Base-by-base conservation (phyloP, 1,140 invertebrate genomes). In the Coboldia fuscipes region DNA sequence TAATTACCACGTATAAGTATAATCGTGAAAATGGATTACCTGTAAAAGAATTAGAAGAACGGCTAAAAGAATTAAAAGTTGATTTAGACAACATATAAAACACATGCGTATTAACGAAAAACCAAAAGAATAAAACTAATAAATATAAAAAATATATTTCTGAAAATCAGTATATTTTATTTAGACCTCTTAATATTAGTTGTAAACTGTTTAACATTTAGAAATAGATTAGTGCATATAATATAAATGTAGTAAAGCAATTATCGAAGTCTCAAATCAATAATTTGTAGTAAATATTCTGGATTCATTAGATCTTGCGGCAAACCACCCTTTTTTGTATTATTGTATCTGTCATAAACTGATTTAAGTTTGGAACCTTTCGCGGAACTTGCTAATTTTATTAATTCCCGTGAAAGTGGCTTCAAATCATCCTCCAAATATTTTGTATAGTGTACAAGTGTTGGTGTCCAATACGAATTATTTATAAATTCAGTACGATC, bases 361-460 rank as follows among this genome's bases (percentile, higher is more conserved):
- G 68, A 62, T 39, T 68, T 64, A 38, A 64, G 63, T 40, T 68
- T 71, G 18, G 62, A 62, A 15, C 60, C 62, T 2, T 68, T 61
- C 7, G 64, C 61, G 38, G 63, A 64, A 0, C 58, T 42, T 10
- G 71, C 61, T 33, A 73, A 56, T 14, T 47, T 51, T 0, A 71
- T 69, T 22, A 73, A 57, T 42, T 67, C 61, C 15, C 50, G 56
- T 7, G 71, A 63, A 23, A 72, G 63, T 2, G 69, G 69, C 8
- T 63, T 39, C 33, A 75, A 53, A 22, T 72, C 55, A 8, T 62
- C 47, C 7, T 65, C 54, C 0, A 45, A 50, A 36, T 75, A 75
- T 1, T 61, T 64, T 8, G 70, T 72, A 39, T 75, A 75, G 40
- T 64, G 63, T n/a, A 47, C 43, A 19, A 75, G 41, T 14, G 70